phyloP scores from a whole-genome alignment of 2,797 vertebrate genomes.

The Oophaga sylvatica region DNA sequence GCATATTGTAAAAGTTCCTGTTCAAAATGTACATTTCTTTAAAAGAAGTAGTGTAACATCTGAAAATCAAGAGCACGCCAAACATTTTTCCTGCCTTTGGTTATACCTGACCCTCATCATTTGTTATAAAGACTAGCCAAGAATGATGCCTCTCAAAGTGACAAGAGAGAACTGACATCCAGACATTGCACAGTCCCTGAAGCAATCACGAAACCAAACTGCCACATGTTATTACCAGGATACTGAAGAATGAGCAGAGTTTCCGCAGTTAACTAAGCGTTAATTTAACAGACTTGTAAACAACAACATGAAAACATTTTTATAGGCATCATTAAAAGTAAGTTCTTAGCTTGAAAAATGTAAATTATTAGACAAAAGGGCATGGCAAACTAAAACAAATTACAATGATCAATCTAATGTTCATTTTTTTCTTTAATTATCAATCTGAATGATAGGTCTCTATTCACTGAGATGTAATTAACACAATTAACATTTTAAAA shows the following conservation, averaged over 20 bases:
- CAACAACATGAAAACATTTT: slow-evolving; percentile 15
- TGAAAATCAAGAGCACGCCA: slow-evolving; percentile 9
- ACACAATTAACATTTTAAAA: slow-evolving; percentile 54
- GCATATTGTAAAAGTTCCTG: not conserved
- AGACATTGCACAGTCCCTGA: slow-evolving; percentile 71
- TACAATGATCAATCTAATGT: slow-evolving; percentile 47
- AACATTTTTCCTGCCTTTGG: slow-evolving; percentile 61
- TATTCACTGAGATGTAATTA: slow-evolving; percentile 50
- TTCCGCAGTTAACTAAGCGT: not conserved
- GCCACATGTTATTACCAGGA: slow-evolving; percentile 71
- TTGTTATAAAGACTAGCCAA: slow-evolving; percentile 66
- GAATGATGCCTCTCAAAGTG: slow-evolving; percentile 65
- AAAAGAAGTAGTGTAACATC: not conserved
- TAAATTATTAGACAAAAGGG: slow-evolving; percentile 25
- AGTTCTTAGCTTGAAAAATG: slow-evolving; percentile 24
- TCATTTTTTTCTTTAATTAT: slow-evolving; percentile 36
- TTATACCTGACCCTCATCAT: slow-evolving; percentile 65
- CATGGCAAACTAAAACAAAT: slow-evolving; percentile 37
- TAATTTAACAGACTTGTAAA: not conserved
- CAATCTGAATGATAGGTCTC: slow-evolving; percentile 46
- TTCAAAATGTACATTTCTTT: not conserved
- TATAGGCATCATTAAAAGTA: slow-evolving; percentile 10
- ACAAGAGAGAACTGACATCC: slow-evolving; percentile 72
- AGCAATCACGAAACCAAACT: slow-evolving; percentile 72
- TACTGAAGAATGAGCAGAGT: not conserved